phyloP scores from a whole-genome alignment of 1,140 invertebrate species.

The Neuroterus valhalla region DNA sequence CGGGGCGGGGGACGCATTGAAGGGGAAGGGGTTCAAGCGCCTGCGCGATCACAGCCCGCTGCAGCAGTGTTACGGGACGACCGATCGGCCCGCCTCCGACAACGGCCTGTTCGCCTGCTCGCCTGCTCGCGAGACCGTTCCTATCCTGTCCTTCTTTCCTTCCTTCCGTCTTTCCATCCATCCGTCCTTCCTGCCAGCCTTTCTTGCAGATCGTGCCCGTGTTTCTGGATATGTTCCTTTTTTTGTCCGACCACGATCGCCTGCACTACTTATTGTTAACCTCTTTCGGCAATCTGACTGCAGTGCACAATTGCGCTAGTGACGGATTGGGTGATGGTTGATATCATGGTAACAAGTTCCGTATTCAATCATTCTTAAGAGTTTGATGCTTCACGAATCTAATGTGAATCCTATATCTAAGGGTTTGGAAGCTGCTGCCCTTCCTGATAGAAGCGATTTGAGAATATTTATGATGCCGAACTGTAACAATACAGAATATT shows the following conservation, averaged over 20 bases:
- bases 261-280: conserved; percentile 52
- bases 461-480: no score
- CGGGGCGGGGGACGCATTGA: conserved; percentile 54
- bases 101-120: conserved; percentile 48
- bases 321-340: not conserved
- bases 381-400: no score
- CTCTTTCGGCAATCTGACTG: conserved; percentile 24
- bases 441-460: no score
- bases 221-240: conserved; percentile 8
- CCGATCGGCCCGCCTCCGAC: conserved; percentile 60
- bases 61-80: conserved; percentile 42
- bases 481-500: no score
- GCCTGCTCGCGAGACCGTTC: conserved; percentile 40
- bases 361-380: no score
- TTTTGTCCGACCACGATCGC: conserved; percentile 54
- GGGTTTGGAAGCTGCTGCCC: no score
- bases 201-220: conserved; percentile 51
- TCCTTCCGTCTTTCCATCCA: conserved; percentile 20
- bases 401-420: no score
- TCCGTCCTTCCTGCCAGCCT: conserved; percentile 38
- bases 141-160: conserved; percentile 3
- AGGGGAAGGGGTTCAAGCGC: conserved; percentile 48
- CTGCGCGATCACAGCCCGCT: conserved; percentile 53
- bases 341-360: not conserved
- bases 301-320: not conserved